Evolutionary conservation across 92 coral and sea anemone genomes (phyloP), one percentile per base, ranked within the genome.

Genomic region (Epizoanthus stellaris): DNA sequence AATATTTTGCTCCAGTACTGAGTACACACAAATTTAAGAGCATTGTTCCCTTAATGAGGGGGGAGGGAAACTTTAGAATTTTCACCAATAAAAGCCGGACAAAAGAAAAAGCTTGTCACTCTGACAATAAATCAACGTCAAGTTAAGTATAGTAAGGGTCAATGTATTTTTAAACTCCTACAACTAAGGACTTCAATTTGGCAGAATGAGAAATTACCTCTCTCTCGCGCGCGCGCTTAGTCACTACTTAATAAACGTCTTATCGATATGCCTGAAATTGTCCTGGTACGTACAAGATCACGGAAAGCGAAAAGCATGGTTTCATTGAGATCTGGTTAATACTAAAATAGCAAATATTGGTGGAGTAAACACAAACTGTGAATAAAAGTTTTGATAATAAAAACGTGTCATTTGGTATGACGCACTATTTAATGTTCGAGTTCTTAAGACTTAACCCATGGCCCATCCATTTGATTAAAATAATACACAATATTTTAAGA

Each of bases 41-140:
- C 70, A 85, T 87, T 94, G 93, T 87, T 91, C 61, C 61, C 76
- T 85, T 94, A 95, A 94, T 92, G 95, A 94, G 95, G 89, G 81
- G 92, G 98, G 98, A 86, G 98, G 95, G 87, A 76, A 85, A 84
- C 91, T 88, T 92, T 92, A 81, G 76, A 36, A 49, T 34, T 83
- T 85, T 68, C 76, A 84, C 95, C 98, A 94, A 92, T 94, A 70
- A 90, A 25, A 91, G 65, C n/a, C n/a, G n/a, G 25, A 92, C 93
- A 94, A 94, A 92, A 76, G 90, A 75, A 64, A 83, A 62, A 53
- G 80, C 86, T 76, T 84, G 86, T 84, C 58, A 91, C 87, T 83
- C 70, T 77, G 95, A 82, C 86, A 70, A 64, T 40, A 54, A 68
- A 88, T 91, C 92, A 85, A 89, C 88, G 83, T 79, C 83, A 63